Base-by-base conservation (phyloP, 2,113 vertebrate genomes). In the Cyprinodon tularosa region DNA sequence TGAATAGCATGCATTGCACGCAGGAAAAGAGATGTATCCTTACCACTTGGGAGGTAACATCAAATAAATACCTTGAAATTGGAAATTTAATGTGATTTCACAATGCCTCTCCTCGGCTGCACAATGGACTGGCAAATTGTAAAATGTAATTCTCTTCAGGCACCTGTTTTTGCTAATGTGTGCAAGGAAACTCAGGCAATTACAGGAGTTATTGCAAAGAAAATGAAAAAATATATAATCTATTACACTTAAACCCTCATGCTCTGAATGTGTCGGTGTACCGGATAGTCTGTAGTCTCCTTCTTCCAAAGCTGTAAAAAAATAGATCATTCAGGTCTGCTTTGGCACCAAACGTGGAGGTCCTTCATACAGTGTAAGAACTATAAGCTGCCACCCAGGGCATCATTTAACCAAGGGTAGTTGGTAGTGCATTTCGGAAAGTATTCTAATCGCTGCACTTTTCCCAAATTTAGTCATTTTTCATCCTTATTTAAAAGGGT, bases 41-140 rank as follows among this genome's bases (percentile, higher is more conserved):
- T 15, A 20, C 50, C 50, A n/a, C 50, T 57, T 57, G 50, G 17
- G 17, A 57, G 50, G 17, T n/a, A 57, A 10, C 12, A 50, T 39
- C 42, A 80, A 82, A 84, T 71, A 84, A 85, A 90, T 44, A 69
- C 74, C 81, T 87, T 82, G 83, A 85, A 85, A 87, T 86, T 83
- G 78, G 22, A 87, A 84, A 83, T 84, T 71, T 79, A 83, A 86
- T 50, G 0, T 22, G 71, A 86, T 89, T 85, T 73, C 64, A 84
- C 72, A 77, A 80, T 64, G 69, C 74, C 62, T 77, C 66, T 81
- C 57, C 79, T 60, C 14, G 71, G 65, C 57, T 53, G 74, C 47
- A 22, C 67, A 70, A 73, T 67, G 40, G 44, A 78, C 22, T 60
- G 77, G n/a, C 13, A 36, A 29, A 37, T 6, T 61, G 42, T 39